phyloP scores from a whole-genome alignment of 2,113 vertebrate genomes.

The Sylvietta virens region DNA sequence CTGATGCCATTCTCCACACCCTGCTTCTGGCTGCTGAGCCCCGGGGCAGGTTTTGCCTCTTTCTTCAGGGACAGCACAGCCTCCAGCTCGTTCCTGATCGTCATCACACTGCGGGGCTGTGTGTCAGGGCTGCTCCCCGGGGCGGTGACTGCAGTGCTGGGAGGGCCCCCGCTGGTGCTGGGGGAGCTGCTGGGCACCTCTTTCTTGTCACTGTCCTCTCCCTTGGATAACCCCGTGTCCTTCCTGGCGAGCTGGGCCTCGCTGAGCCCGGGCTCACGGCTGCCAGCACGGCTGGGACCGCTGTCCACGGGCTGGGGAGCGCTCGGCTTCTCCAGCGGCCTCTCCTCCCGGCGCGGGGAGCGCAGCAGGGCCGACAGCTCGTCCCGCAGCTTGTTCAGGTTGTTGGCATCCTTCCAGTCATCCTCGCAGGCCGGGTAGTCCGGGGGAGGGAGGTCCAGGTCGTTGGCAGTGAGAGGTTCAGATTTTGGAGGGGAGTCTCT shows the following conservation, averaged over 20 bases:
- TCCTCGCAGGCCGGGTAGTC: slow-evolving; percentile 15
- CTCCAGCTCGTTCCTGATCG: slow-evolving; percentile 71
- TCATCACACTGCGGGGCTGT: slow-evolving; percentile 44
- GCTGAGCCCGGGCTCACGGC: rapidly evolving
- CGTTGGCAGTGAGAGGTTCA: background rate
- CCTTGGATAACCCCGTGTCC: rapidly evolving
- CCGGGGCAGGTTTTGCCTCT: slow-evolving; percentile 32
- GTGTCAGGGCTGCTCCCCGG: background rate
- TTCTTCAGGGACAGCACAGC: slow-evolving; percentile 67
- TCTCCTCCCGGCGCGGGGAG: slow-evolving; percentile 36
- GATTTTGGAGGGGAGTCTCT: background rate
- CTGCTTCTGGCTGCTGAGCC: slow-evolving; percentile 36
- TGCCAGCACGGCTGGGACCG: rapidly evolving
- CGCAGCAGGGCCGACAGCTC: slow-evolving; percentile 71
- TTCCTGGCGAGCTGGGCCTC: background rate
- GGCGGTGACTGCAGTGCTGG: background rate
- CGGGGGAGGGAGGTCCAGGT: slow-evolving; percentile 31
- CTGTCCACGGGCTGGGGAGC: background rate
- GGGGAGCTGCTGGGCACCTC: background rate
- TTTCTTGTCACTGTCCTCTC: background rate
- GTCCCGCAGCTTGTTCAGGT: slow-evolving; percentile 60
- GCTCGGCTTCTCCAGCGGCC: background rate
- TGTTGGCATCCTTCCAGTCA: slow-evolving; percentile 64
- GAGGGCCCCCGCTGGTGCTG: background rate
- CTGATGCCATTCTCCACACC: background rate